Conservation (phyloP, 2,797 vertebrate species). For the Erethizon dorsatum region DNA sequence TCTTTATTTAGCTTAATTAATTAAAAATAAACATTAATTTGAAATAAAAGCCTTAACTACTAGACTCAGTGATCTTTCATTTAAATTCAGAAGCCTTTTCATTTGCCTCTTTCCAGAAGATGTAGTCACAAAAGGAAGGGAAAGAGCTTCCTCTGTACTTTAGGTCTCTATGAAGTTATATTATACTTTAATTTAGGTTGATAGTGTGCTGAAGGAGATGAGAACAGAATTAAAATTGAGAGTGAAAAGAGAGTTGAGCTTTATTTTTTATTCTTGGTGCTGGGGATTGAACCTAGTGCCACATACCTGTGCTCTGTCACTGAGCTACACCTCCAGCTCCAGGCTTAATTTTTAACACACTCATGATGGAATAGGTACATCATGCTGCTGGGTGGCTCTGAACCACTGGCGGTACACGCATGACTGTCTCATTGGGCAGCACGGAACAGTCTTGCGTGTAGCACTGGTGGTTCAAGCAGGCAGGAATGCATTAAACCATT, state of each 20-base stretch:
- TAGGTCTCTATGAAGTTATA: neutral
- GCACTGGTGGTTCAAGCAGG: neutral
- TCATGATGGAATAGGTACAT: neutral
- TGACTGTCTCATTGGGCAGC: neutral
- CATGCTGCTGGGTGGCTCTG: neutral
- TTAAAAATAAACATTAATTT: conserved; percentile 37
- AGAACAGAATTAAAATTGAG: neutral
- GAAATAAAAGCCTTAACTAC: conserved; percentile 1
- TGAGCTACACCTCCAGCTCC: neutral
- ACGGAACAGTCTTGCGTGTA: neutral
- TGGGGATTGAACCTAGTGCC: neutral
- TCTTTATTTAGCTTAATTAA: conserved; percentile 42
- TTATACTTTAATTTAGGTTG: neutral
- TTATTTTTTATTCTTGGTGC: conserved; percentile 1
- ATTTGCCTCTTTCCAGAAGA: neutral
- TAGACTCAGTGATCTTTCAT: neutral
- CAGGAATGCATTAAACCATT: neutral
- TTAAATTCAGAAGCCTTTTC: neutral
- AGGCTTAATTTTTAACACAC: neutral
- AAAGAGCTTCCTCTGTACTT: neutral
- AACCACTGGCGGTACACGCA: neutral
- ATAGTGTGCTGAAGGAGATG: neutral
- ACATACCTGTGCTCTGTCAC: neutral
- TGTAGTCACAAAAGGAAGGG: neutral
- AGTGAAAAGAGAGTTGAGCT: neutral